These are phyloP conservation scores for Stigmatopora argus DNA, from an alignment of 2,113 vertebrate species.

Conservation along the genomic window DNA sequence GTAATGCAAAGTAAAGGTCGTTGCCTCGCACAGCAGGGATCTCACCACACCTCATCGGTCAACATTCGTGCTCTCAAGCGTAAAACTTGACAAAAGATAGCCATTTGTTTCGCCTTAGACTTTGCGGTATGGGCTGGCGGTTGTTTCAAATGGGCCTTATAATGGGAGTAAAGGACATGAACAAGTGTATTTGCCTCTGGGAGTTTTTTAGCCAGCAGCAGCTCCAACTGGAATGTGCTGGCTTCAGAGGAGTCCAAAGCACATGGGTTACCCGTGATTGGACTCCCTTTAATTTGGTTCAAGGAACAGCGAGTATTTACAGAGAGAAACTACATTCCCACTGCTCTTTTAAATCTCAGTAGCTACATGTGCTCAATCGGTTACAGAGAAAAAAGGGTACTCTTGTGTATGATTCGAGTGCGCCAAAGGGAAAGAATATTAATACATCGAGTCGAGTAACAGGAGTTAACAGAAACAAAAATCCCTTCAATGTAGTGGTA, in stretches of 20 bases:
- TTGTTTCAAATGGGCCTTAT: slow-evolving; percentile 45
- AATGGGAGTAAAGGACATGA: slow-evolving; percentile 14
- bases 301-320: slow-evolving; percentile 46
- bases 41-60: slow-evolving; percentile 53
- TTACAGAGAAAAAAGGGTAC: slow-evolving; percentile 27
- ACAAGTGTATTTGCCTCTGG: slow-evolving; percentile 29
- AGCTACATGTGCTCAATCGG: slow-evolving; percentile 51
- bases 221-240: slow-evolving; percentile 47
- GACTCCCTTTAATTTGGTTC: slow-evolving; percentile 33
- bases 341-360: slow-evolving; percentile 49
- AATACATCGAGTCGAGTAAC: slow-evolving; percentile 35
- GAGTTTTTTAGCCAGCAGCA: slow-evolving; percentile 13
- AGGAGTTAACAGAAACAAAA: slow-evolving; percentile 14
- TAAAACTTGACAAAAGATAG: slow-evolving; percentile 52
- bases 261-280: slow-evolving; percentile 32
- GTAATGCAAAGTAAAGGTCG: slow-evolving; percentile 27
- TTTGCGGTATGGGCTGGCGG: slow-evolving; percentile 25
- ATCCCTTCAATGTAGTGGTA: slow-evolving; percentile 3
- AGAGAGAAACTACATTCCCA: slow-evolving; percentile 49
- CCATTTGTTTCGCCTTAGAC: slow-evolving; percentile 26
- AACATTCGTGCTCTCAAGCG: slow-evolving; percentile 32
- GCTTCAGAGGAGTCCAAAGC: slow-evolving; percentile 23
- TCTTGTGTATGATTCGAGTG: slow-evolving; percentile 20
- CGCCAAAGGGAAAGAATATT: slow-evolving; percentile 21
- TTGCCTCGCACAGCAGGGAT: slow-evolving; percentile 11